Conservation (phyloP, 2,888 invertebrate genomes). For the Ophonus ardosiacus region DNA sequence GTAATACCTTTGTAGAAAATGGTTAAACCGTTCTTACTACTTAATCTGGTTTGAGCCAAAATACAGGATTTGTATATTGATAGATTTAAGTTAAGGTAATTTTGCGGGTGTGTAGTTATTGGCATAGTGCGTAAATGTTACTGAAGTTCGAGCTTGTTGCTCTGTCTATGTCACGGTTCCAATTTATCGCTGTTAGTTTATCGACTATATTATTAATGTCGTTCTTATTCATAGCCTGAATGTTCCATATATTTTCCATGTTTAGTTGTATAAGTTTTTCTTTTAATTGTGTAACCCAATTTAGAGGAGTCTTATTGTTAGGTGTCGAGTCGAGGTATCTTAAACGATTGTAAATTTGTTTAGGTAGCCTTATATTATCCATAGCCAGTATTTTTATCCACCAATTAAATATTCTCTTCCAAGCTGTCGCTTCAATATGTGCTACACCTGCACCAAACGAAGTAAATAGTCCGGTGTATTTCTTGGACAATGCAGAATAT, state of each 20-base stretch:
- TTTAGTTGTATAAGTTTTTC: too few species aligned
- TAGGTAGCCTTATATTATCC: not conserved
- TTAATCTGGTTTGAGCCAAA: not conserved
- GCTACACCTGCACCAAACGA: not conserved
- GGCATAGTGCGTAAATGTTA: not conserved
- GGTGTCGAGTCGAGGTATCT: not conserved
- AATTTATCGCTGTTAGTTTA: too few species aligned
- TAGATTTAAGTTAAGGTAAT: not conserved
- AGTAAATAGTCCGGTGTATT: not conserved
- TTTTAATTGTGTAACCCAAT: not conserved
- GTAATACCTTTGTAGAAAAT: not conserved
- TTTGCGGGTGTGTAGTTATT: not conserved
- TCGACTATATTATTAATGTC: too few species aligned
- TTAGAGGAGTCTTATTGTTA: not conserved
- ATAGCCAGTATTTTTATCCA: too few species aligned
- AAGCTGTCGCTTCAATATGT: not conserved
- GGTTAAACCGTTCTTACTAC: not conserved
- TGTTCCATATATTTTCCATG: too few species aligned
- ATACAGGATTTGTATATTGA: not conserved
- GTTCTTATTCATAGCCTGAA: too few species aligned
- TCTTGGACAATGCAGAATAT: not conserved
- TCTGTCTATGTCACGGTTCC: too few species aligned
- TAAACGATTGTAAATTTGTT: not conserved
- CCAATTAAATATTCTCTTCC: too few species aligned
- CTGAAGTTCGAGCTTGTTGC: too few species aligned